phyloP scores from a whole-genome alignment of 2,113 vertebrate species.

The Oostethus manadensis region DNA sequence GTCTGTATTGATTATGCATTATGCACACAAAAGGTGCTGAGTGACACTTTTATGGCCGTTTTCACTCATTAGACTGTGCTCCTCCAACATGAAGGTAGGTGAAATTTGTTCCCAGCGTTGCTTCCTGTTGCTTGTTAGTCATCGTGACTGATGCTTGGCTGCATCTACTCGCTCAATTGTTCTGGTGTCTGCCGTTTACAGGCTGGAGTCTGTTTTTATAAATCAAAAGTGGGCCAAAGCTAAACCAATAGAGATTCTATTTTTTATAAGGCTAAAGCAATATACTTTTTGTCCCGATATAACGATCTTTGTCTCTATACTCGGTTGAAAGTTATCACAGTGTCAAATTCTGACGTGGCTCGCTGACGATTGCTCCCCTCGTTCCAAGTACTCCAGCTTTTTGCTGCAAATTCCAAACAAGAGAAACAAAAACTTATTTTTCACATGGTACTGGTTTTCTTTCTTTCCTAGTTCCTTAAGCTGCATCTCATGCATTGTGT shows the following conservation, averaged over 20 bases:
- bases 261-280: constrained; percentile 36
- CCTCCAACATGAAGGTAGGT: constrained; percentile 1
- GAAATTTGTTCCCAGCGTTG: constrained; percentile 9
- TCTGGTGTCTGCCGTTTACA: constrained; percentile 14
- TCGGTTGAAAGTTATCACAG: too few species aligned
- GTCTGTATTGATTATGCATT: constrained; percentile 65
- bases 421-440: too few species aligned
- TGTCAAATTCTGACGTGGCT: too few species aligned
- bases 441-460: too few species aligned
- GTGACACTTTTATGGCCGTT: constrained; percentile 58
- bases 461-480: too few species aligned
- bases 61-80: constrained; percentile 47
- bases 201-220: constrained; percentile 12
- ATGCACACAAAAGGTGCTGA: constrained; percentile 44
- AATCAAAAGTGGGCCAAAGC: constrained; percentile 37
- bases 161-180: constrained; percentile 29
- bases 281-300: constrained; percentile 33
- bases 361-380: too few species aligned
- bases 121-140: constrained; percentile 42
- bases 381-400: too few species aligned
- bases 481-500: too few species aligned
- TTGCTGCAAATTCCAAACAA: too few species aligned
- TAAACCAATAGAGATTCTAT: constrained; percentile 19
- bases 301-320: too few species aligned
- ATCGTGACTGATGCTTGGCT: constrained; percentile 33